Conservation (phyloP, 53 echinoderm and acorn worm genomes). For the Echinometra lucunter region DNA sequence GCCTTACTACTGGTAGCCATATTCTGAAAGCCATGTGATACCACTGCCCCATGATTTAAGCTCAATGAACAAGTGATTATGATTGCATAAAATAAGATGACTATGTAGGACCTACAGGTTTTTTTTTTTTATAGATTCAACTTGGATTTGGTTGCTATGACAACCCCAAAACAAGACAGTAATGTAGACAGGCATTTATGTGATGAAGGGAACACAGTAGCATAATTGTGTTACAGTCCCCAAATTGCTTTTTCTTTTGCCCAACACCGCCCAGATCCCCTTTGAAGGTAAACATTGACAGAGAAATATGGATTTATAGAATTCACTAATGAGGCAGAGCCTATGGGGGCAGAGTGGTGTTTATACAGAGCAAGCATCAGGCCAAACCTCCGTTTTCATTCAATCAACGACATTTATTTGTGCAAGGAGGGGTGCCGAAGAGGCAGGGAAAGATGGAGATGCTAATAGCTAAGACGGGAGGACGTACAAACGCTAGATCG, state of each 20-base stretch:
- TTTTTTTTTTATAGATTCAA: neutral
- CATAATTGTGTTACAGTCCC: constrained; percentile 46
- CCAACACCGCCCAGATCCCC: constrained; percentile 32
- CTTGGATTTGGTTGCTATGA: neutral
- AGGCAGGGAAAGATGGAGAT: neutral
- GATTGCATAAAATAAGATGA: neutral
- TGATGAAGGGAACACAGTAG: neutral
- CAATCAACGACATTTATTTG: constrained; percentile 63
- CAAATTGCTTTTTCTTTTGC: constrained; percentile 46
- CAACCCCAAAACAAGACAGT: constrained; percentile 30
- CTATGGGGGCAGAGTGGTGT: constrained; percentile 37
- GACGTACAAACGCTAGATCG: neutral
- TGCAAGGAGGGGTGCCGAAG: constrained; percentile 49
- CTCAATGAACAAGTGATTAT: neutral
- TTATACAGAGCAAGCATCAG: constrained; percentile 28
- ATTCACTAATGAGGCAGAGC: constrained; percentile 47
- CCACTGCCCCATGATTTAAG: neutral
- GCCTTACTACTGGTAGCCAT: no score
- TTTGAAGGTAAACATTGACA: constrained; percentile 34
- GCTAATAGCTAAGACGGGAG: constrained; percentile 50
- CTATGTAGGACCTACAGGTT: no score
- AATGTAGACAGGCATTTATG: constrained; percentile 1
- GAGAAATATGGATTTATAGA: constrained; percentile 62
- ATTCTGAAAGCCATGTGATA: neutral
- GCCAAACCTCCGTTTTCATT: constrained; percentile 60